phyloP scores from a whole-genome alignment of 1,140 invertebrate species.

The Physella acuta region DNA sequence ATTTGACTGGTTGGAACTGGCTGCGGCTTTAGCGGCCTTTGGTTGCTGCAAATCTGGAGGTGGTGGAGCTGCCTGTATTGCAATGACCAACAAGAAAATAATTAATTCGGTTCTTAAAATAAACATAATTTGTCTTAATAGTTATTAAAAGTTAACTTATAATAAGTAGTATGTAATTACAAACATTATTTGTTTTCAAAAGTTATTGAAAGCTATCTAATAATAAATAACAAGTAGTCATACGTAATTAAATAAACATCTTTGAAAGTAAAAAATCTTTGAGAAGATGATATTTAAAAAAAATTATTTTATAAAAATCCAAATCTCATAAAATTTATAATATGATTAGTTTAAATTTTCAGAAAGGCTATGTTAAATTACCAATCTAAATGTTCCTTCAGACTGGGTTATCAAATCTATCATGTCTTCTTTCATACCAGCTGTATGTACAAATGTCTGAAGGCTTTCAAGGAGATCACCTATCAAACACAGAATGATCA shows the following conservation, averaged over 20 bases:
- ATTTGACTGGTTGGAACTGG: constrained; percentile 2
- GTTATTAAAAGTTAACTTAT: neutral
- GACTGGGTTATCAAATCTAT: constrained; percentile 41
- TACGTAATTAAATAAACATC: too few relatives aligned
- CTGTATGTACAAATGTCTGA: constrained; percentile 45
- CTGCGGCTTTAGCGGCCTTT: neutral
- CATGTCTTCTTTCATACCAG: constrained; percentile 52
- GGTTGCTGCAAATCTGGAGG: neutral
- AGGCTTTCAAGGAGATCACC: constrained; percentile 51
- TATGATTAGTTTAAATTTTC: too few relatives aligned
- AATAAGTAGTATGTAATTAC: neutral
- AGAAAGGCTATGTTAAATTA: too few relatives aligned
- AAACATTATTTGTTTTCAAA: too few relatives aligned
- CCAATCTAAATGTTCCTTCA: constrained; percentile 45
- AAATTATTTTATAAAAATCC: too few relatives aligned
- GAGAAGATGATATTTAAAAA: too few relatives aligned
- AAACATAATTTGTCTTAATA: too few relatives aligned
- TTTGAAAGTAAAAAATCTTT: too few relatives aligned
- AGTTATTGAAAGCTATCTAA: too few relatives aligned
- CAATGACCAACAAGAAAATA: neutral
- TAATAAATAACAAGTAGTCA: too few relatives aligned
- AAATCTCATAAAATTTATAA: too few relatives aligned
- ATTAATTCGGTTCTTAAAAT: neutral
- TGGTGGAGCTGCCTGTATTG: constrained; percentile 19
- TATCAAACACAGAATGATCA: constrained; percentile 29